Evolutionary conservation across 1,140 invertebrate species (phyloP), one percentile per base, ranked within the genome.

Genomic region (Plectus sambesii): DNA sequence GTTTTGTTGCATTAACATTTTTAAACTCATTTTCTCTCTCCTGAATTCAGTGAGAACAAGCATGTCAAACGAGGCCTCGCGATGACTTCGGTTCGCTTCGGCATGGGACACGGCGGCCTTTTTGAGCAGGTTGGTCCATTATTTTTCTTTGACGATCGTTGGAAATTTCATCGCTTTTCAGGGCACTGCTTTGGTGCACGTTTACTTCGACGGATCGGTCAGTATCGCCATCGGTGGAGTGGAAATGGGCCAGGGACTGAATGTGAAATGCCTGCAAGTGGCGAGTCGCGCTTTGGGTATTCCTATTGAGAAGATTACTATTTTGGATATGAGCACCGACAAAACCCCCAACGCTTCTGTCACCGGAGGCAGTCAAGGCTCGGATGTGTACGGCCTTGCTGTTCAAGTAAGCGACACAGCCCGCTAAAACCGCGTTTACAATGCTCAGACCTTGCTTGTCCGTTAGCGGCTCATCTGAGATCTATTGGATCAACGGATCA

Each of bases 371-470:
- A 90, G 86, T 73, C 77, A 78, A 35, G 80, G 83, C 5, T 88
- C 87, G 0, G 88, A 94, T 76, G 68, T 93, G 0, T 88, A 93
- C 71, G 88, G 88, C 55, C 87, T 87, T 83, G 88, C 89, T 15
- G 78, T 94, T 36, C 62, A 49, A 30, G 51, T 43, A 17, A 26
- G 26, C 26, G 27, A n/a, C n/a, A 49, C 29, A 22, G n/a, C n/a
- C n/a, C n/a, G n/a, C n/a, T n/a, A n/a, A n/a, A n/a, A n/a, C n/a
- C n/a, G n/a, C n/a, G n/a, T n/a, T n/a, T n/a, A n/a, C n/a, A n/a
- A n/a, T n/a, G n/a, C n/a, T n/a, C n/a, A n/a, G n/a, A n/a, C n/a
- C n/a, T n/a, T n/a, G n/a, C n/a, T 44, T 33, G 12, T n/a, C n/a
- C n/a, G n/a, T n/a, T n/a, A n/a, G n/a, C n/a, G n/a, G n/a, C n/a